Conservation (phyloP, 2,113 vertebrate species). For the Calyptommatus sinebrachiatus region DNA sequence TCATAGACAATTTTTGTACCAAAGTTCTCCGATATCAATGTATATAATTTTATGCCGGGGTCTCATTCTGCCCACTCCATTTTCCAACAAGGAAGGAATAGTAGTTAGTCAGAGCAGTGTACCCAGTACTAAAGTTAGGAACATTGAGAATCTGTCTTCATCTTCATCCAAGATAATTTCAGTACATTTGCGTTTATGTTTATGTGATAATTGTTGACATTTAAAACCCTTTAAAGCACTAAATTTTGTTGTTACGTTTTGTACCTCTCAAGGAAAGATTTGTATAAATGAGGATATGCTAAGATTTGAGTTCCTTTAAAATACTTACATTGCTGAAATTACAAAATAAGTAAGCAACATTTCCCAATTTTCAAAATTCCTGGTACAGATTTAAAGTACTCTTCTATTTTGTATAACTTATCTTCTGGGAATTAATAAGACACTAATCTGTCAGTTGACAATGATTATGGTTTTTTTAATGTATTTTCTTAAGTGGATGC, state of each 20-base stretch:
- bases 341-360: not conserved
- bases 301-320: not conserved
- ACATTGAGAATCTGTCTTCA: not conserved
- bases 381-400: conserved; percentile 24
- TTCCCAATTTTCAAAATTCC: not conserved
- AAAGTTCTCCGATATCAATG: too few species aligned
- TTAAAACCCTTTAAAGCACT: not conserved
- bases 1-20: too few species aligned
- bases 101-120: too few species aligned
- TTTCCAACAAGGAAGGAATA: too few species aligned
- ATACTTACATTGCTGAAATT: not conserved
- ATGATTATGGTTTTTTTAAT: conserved; percentile 51
- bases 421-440: conserved; percentile 20
- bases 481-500: conserved; percentile 49
- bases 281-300: not conserved
- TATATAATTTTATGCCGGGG: too few species aligned
- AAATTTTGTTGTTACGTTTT: not conserved
- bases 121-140: not conserved
- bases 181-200: too few species aligned
- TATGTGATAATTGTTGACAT: not conserved
- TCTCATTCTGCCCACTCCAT: too few species aligned
- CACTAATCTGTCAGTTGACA: conserved; percentile 40
- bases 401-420: conserved; percentile 3
- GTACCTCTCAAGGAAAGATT: not conserved
- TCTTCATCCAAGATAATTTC: not conserved